These are phyloP conservation scores for Hyperoplus lanceolatus DNA, from an alignment of 2,797 vertebrate genomes.

Conservation along the genomic window DNA sequence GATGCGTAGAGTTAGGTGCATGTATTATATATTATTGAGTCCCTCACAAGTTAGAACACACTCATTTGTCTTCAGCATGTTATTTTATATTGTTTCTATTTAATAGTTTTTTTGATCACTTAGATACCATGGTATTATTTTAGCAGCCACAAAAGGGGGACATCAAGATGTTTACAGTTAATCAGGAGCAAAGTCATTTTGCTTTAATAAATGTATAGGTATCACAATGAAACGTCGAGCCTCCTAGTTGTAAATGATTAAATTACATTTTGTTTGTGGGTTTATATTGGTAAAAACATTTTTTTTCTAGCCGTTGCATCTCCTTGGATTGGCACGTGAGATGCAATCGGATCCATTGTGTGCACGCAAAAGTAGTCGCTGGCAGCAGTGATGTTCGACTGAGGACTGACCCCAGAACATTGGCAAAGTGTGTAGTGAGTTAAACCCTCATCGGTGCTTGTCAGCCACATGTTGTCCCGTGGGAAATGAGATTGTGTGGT, in stretches of 20 bases:
- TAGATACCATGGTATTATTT: background rate
- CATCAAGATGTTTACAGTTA: background rate
- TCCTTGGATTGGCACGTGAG: slow-evolving; percentile 6
- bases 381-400: slow-evolving; percentile 67
- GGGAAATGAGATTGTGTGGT: slow-evolving; percentile 66
- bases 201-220: background rate
- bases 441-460: slow-evolving; percentile 66
- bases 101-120: background rate
- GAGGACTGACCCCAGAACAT: slow-evolving; percentile 66
- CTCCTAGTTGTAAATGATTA: background rate
- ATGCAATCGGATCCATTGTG: slow-evolving; percentile 39
- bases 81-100: background rate
- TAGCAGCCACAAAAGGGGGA: background rate
- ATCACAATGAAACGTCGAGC: background rate
- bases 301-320: slow-evolving; percentile 13
- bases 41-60: background rate
- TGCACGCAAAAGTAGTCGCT: slow-evolving; percentile 76
- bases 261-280: background rate
- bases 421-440: slow-evolving; percentile 73
- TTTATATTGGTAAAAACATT: background rate
- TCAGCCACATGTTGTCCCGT: slow-evolving; percentile 65
- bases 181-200: background rate
- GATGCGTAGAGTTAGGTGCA: too few relatives aligned
- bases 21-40: background rate
- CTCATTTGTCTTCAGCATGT: background rate